Evolutionary conservation across 2,888 invertebrate genomes (phyloP).

Genomic region (Unio pictorum): DNA sequence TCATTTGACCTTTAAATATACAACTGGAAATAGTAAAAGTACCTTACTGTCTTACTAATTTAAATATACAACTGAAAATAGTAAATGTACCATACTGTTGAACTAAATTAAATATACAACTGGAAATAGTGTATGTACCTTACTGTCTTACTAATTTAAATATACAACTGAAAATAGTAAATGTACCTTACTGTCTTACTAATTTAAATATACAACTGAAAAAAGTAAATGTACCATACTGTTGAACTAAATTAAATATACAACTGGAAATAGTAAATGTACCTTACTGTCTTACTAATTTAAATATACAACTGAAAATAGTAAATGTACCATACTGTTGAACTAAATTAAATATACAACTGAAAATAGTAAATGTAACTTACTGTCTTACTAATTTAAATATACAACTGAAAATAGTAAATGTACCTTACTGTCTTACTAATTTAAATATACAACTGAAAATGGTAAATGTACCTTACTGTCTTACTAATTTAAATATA

Average conservation of each 20-base stretch:
- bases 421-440: too few species aligned
- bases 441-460: slow-evolving; percentile 47
- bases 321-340: too few species aligned
- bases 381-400: too few species aligned
- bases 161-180: slow-evolving; percentile 50
- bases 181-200: too few species aligned
- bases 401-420: slow-evolving; percentile 50
- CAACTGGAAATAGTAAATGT: slow-evolving; percentile 50
- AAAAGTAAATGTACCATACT: slow-evolving; percentile 1
- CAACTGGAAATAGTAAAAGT: slow-evolving; percentile 50
- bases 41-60: too few species aligned
- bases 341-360: slow-evolving; percentile 32
- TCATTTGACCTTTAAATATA: too few species aligned
- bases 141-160: too few species aligned
- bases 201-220: slow-evolving; percentile 47
- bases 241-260: too few species aligned
- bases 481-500: too few species aligned
- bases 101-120: slow-evolving; percentile 32
- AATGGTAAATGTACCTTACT: slow-evolving; percentile 1
- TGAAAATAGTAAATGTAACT: slow-evolving; percentile 28
- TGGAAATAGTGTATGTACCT: slow-evolving; percentile 27
- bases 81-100: too few species aligned
- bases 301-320: slow-evolving; percentile 49
- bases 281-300: too few species aligned
- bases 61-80: slow-evolving; percentile 49